Conservation (phyloP, 2,113 vertebrate species). For the Excalfactoria chinensis region DNA sequence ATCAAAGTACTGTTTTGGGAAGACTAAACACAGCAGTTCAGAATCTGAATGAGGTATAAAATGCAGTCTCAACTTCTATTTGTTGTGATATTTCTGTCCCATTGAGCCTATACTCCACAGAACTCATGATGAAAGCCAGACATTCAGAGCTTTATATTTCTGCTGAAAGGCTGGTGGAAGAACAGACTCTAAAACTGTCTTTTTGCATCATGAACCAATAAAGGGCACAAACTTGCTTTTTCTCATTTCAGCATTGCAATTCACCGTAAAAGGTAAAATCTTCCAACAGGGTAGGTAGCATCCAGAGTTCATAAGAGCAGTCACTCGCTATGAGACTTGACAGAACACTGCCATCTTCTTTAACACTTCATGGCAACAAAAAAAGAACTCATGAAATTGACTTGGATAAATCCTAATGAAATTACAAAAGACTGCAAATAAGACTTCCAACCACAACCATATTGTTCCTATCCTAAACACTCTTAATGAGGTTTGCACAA, state of each 20-base stretch:
- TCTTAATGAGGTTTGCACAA: not conserved
- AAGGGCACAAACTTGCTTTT: not conserved
- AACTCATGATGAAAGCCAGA: not conserved
- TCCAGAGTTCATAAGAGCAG: not conserved
- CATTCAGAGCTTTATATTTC: not conserved
- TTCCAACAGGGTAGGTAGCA: not conserved
- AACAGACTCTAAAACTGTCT: not conserved
- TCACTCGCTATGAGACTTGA: not conserved
- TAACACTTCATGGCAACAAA: not conserved
- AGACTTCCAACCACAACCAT: not conserved
- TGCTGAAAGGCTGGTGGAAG: not conserved
- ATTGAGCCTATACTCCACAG: not conserved
- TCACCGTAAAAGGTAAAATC: not conserved
- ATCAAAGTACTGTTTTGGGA: not conserved
- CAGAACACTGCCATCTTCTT: not conserved
- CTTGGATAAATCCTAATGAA: not conserved
- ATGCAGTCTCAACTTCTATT: not conserved
- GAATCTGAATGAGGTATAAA: not conserved
- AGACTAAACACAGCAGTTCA: not conserved
- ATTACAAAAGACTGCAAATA: not conserved
- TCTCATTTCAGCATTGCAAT: not conserved
- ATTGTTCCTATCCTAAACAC: not conserved
- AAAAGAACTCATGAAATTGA: not conserved
- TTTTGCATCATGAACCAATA: conserved; percentile 22
- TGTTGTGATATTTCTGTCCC: not conserved